A percentile compares a stretch with the other conserved stretches of the same genome.
Conservation (phyloP, 2,888 invertebrate genomes). For the Brachypterus glaber region DNA sequence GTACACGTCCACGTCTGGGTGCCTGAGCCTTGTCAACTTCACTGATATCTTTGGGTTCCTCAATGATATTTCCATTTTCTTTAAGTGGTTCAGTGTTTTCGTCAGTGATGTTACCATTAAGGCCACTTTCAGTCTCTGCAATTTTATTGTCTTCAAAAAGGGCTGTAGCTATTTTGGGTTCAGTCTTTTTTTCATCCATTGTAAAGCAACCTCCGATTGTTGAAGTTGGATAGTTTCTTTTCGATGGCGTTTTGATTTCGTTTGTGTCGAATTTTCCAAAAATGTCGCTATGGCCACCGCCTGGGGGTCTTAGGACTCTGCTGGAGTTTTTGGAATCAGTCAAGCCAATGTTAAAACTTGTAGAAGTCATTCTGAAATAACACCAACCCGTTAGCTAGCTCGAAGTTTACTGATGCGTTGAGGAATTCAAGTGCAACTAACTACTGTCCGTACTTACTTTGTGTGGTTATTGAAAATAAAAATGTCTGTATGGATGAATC, state of each 20-base stretch:
- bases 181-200: constrained; percentile 9
- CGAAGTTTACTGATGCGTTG: too few species aligned
- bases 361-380: constrained; percentile 26
- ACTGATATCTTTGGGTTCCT: neutral
- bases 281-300: constrained; percentile 41
- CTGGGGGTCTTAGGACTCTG: constrained; percentile 43
- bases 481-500: too few species aligned
- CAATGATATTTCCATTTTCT: constrained; percentile 4
- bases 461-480: too few species aligned
- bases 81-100: constrained; percentile 14
- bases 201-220: constrained; percentile 12
- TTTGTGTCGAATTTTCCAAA: constrained; percentile 25
- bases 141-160: constrained; percentile 7
- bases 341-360: constrained; percentile 26
- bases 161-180: neutral
- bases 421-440: too few species aligned
- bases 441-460: too few species aligned
- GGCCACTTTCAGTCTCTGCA: neutral
- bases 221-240: constrained; percentile 7
- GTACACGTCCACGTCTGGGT: constrained; percentile 27
- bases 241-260: constrained; percentile 11
- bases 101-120: constrained; percentile 8
- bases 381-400: too few species aligned
- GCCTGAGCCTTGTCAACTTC: neutral
- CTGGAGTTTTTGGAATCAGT: constrained; percentile 32